These are phyloP conservation scores for Amphiprion clarkii DNA, from an alignment of 2,797 vertebrate genomes.

Conservation along the genomic window DNA sequence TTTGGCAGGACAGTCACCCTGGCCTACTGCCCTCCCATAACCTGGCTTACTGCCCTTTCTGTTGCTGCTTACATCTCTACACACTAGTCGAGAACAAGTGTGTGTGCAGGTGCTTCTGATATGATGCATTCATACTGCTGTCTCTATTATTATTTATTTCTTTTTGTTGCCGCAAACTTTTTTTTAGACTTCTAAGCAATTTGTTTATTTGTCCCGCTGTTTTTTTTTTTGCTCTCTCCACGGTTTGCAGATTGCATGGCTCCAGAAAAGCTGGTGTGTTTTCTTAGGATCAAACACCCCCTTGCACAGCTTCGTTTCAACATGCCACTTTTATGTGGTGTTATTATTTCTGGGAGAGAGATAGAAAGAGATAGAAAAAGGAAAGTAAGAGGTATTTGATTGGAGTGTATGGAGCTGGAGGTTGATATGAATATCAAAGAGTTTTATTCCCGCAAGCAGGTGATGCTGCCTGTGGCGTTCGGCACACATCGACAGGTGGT, in stretches of 20 bases:
- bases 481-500: slow-evolving; percentile 61
- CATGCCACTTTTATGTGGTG: slow-evolving; percentile 53
- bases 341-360: slow-evolving; percentile 46
- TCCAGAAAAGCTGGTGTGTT: slow-evolving; percentile 30
- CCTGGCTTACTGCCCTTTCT: slow-evolving; percentile 5
- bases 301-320: slow-evolving; percentile 31
- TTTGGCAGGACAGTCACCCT: slow-evolving; percentile 37
- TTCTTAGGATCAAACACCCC: slow-evolving; percentile 43
- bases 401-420: slow-evolving; percentile 48
- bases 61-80: not conserved
- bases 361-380: slow-evolving; percentile 21
- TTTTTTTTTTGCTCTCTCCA: not conserved
- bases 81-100: not conserved
- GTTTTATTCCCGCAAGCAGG: slow-evolving; percentile 34
- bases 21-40: slow-evolving; percentile 10
- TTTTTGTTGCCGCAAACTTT: slow-evolving; percentile 17
- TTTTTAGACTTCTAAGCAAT: slow-evolving; percentile 5
- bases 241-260: slow-evolving; percentile 40
- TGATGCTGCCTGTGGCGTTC: slow-evolving; percentile 56
- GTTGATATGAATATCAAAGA: slow-evolving; percentile 72
- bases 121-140: not conserved
- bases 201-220: not conserved
- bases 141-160: not conserved
- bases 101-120: slow-evolving; percentile 10
- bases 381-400: slow-evolving; percentile 43